Conservation (phyloP, 92 coral and sea anemone species). For the Heteractis magnifica region DNA sequence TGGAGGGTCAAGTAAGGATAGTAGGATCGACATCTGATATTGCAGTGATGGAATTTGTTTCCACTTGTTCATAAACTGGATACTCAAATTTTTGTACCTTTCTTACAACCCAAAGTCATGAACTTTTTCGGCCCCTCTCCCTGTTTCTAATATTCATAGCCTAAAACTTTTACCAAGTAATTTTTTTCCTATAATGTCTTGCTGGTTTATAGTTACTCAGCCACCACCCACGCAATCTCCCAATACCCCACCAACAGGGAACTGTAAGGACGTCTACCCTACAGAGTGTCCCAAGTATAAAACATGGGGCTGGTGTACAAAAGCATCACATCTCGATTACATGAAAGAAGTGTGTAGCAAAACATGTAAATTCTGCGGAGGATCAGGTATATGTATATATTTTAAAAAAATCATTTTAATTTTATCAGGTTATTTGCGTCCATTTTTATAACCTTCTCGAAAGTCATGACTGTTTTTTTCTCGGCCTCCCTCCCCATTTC, state of each 20-base stretch:
- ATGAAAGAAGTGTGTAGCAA: slow-evolving; percentile 58
- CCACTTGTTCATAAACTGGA: too few relatives aligned
- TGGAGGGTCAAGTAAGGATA: too few relatives aligned
- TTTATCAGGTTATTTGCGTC: neutral
- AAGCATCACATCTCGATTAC: slow-evolving; percentile 44
- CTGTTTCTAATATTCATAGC: neutral
- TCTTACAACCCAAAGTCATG: neutral
- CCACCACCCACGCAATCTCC: slow-evolving; percentile 57
- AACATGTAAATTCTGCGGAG: slow-evolving; percentile 67
- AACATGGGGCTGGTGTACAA: slow-evolving; percentile 62
- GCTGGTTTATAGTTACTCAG: slow-evolving; percentile 14
- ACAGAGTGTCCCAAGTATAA: slow-evolving; percentile 55
- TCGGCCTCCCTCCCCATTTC: neutral
- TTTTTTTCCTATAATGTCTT: neutral
- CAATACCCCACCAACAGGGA: slow-evolving; percentile 37
- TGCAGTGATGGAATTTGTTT: too few relatives aligned
- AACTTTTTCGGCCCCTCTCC: neutral
- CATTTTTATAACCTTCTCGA: neutral
- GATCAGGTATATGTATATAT: neutral
- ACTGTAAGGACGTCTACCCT: slow-evolving; percentile 68
- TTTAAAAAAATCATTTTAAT: too few relatives aligned
- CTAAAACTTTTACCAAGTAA: neutral
- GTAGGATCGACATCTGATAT: too few relatives aligned
- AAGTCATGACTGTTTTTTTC: neutral
- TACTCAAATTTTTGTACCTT: neutral